These are phyloP conservation scores for Paracyclopina nana DNA, from an alignment of 1,140 invertebrate genomes.

Conservation along the genomic window DNA sequence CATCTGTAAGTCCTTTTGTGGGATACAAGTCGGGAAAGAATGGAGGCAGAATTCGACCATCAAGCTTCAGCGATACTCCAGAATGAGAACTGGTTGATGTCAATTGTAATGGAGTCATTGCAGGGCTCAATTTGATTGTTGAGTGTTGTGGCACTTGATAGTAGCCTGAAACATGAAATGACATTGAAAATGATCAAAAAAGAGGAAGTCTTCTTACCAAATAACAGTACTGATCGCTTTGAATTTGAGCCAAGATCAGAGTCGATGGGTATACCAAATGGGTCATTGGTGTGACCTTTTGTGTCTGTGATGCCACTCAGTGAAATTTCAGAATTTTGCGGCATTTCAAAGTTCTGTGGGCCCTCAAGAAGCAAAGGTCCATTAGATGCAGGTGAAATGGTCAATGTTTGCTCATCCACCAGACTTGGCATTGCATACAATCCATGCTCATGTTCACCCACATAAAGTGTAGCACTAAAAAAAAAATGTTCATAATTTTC, in stretches of 20 bases:
- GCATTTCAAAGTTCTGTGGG: conserved; percentile 1
- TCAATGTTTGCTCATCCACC: conserved; percentile 51
- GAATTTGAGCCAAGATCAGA: neutral
- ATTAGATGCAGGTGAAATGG: conserved; percentile 22
- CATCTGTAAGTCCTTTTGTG: too few relatives aligned
- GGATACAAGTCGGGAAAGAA: neutral
- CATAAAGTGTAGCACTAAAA: conserved; percentile 69
- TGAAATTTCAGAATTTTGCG: neutral
- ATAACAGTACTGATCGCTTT: neutral
- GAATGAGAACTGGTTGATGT: too few relatives aligned
- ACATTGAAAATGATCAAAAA: too few relatives aligned
- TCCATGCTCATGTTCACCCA: conserved; percentile 68
- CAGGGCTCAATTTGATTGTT: neutral
- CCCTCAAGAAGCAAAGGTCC: conserved; percentile 17
- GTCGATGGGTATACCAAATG: neutral
- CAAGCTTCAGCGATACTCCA: too few relatives aligned
- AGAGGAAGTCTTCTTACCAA: too few relatives aligned
- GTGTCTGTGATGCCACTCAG: neutral
- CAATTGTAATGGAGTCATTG: neutral
- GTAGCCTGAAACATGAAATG: too few relatives aligned
- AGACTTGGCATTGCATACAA: conserved; percentile 75
- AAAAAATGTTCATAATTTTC: conserved; percentile 20
- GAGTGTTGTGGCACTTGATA: neutral
- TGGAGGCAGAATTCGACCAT: neutral
- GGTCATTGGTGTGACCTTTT: neutral